Percentiles rank a stretch among this genome's conserved stretches.
These are phyloP conservation scores for Mellilla xanthometata DNA, from an alignment of 2,888 invertebrate species.

Conservation along the genomic window DNA sequence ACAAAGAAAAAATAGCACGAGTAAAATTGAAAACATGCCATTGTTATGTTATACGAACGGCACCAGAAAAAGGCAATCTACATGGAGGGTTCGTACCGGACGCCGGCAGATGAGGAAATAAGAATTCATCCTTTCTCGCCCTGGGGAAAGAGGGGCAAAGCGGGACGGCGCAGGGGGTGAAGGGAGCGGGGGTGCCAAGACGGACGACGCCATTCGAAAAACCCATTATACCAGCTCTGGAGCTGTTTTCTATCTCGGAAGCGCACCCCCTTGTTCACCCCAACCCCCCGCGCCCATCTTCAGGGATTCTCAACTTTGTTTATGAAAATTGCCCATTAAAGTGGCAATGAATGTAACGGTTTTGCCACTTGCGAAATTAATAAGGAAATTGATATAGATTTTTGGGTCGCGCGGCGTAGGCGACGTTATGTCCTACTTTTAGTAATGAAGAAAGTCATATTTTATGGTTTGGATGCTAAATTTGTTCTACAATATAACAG, in stretches of 20 bases:
- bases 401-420: conserved; percentile 51
- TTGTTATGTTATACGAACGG: conserved; percentile 80
- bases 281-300: conserved; percentile 49
- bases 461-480: too few species aligned
- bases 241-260: conserved; percentile 84
- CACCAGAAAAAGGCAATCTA: conserved; percentile 80
- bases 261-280: conserved; percentile 57
- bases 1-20: conserved; percentile 56
- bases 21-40: conserved; percentile 80
- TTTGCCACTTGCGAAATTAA: conserved; percentile 80
- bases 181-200: conserved; percentile 71
- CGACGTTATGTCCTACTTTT: conserved; percentile 22
- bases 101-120: conserved; percentile 81
- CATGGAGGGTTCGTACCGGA: conserved; percentile 78
- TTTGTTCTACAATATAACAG: too few species aligned
- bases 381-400: conserved; percentile 80
- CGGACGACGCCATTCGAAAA: conserved; percentile 88
- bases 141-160: conserved; percentile 48
- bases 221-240: conserved; percentile 86
- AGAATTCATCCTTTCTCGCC: conserved; percentile 82
- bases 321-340: conserved; percentile 83
- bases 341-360: conserved; percentile 81
- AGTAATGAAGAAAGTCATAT: conserved; percentile 3
- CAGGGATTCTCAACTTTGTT: conserved; percentile 79
- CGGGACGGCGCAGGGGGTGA: conserved; percentile 46